phyloP scores from a whole-genome alignment of 2,113 vertebrate species.

The Kobus ellipsiprymnus region DNA sequence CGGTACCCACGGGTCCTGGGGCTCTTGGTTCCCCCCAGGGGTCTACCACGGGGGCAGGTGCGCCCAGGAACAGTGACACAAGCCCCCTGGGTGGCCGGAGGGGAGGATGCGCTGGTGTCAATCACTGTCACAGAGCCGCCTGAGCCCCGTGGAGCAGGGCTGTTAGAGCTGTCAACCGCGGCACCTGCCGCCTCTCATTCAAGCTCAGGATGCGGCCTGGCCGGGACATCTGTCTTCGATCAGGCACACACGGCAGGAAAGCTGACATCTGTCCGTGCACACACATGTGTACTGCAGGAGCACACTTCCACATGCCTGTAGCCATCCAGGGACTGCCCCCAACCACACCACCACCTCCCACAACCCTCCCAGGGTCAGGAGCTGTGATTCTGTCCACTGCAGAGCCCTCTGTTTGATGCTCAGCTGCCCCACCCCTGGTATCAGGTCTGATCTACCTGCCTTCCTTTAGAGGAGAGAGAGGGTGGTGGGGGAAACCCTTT shows the following conservation, averaged over 20 bases:
- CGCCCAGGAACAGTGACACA: not conserved
- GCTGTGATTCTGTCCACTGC: not conserved
- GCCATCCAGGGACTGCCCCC: not conserved
- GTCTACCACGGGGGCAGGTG: not conserved
- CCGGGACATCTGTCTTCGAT: slow-evolving; percentile 1
- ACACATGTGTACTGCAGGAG: fast-evolving
- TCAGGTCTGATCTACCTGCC: not conserved
- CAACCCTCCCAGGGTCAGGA: not conserved
- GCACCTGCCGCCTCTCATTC: not conserved
- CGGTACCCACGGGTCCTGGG: not conserved
- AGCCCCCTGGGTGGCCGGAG: not conserved
- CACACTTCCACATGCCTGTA: not conserved
- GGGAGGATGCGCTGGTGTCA: not conserved
- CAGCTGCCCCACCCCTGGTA: not conserved
- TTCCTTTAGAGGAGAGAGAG: not conserved
- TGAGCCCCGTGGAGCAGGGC: not conserved
- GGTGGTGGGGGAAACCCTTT: no score
- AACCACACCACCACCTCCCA: not conserved
- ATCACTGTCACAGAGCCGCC: slow-evolving; percentile 11
- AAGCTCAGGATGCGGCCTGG: fast-evolving
- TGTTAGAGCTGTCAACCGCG: not conserved
- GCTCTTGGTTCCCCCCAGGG: not conserved
- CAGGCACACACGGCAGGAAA: not conserved
- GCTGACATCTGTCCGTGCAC: not conserved
- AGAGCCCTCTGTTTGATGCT: not conserved